phyloP scores from a whole-genome alignment of 2,888 invertebrate species.

The Theristus sp. region DNA sequence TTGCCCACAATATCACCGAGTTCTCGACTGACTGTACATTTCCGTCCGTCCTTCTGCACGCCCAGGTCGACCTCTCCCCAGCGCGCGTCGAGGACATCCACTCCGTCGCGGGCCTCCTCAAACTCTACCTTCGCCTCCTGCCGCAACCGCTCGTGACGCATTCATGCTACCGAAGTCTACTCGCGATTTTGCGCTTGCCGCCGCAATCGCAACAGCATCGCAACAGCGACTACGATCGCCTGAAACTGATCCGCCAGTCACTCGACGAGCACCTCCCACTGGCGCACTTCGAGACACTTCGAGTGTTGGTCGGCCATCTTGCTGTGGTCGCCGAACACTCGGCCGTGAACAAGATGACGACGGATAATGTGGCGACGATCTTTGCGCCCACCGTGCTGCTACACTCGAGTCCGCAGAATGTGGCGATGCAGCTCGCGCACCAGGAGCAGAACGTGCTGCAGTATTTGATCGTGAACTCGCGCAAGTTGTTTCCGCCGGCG shows the following conservation, averaged over 20 bases:
- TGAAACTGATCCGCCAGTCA: constrained; percentile 14
- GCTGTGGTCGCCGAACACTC: constrained; percentile 56
- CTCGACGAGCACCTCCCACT: constrained; percentile 19
- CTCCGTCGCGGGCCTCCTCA: constrained; percentile 73
- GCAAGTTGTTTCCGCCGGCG: neutral
- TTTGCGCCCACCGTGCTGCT: constrained; percentile 66
- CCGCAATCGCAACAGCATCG: no score
- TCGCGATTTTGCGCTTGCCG: no score
- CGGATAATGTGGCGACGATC: constrained; percentile 74
- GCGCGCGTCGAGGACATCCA: constrained; percentile 52
- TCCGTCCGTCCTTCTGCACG: no score
- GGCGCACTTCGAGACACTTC: constrained; percentile 20
- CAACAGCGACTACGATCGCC: neutral
- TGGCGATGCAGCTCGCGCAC: neutral
- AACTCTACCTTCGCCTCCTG: constrained; percentile 61
- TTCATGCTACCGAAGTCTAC: constrained; percentile 64
- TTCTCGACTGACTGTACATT: no score
- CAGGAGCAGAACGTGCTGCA: constrained; percentile 6
- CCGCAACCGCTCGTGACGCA: constrained; percentile 76
- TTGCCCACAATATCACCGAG: no score
- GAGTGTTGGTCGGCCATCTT: constrained; percentile 15
- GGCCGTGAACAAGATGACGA: constrained; percentile 70
- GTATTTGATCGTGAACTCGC: neutral
- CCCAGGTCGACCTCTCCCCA: neutral
- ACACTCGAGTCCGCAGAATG: neutral